Conservation (phyloP, 2,113 vertebrate genomes). For the Platysteira castanea region DNA sequence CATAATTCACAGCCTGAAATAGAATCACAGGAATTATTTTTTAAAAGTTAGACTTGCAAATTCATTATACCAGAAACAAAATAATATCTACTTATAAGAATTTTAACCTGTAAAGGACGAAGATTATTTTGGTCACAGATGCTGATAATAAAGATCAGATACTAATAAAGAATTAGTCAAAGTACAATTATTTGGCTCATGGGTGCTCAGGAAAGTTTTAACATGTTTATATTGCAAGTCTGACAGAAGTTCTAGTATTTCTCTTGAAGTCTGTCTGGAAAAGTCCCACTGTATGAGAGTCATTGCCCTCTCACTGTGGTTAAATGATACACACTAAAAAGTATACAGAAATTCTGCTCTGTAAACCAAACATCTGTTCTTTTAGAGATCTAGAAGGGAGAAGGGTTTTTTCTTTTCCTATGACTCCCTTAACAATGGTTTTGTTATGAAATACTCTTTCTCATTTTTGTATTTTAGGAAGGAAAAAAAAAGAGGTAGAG, state of each 20-base stretch:
- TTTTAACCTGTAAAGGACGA: neutral
- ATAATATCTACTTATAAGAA: neutral
- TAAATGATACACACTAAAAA: neutral
- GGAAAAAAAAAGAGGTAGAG: neutral
- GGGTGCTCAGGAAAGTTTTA: neutral
- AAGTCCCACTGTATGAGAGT: neutral
- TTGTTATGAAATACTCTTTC: too few relatives aligned
- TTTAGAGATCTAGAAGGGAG: neutral
- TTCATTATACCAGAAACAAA: constrained; percentile 4
- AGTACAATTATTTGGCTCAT: neutral
- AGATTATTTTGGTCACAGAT: neutral
- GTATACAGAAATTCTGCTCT: neutral
- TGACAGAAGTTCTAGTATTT: neutral
- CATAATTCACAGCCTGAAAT: constrained; percentile 30
- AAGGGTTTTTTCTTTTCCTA: neutral
- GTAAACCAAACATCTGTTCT: neutral
- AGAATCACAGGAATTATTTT: constrained; percentile 51
- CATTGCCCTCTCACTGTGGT: neutral
- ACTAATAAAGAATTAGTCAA: neutral
- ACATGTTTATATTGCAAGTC: neutral
- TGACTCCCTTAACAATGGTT: neutral
- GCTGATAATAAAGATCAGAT: neutral
- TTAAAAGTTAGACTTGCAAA: neutral
- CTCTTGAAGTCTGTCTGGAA: neutral
- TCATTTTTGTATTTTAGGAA: neutral